Evolutionary conservation across 2,113 vertebrate species (phyloP).

Genomic region (Actenoides hombroni): DNA sequence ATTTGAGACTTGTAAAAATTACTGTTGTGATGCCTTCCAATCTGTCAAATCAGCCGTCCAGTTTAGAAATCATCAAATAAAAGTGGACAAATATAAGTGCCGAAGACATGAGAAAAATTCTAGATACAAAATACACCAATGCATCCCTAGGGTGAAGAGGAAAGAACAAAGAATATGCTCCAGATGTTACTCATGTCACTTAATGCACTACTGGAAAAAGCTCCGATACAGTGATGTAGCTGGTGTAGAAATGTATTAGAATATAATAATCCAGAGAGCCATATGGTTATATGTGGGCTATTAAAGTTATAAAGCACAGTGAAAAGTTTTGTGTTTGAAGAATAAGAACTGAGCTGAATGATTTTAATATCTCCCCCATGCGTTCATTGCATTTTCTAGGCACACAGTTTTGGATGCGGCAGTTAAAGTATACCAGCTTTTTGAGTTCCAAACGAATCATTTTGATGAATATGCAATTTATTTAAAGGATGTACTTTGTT

Average conservation of each 20-base stretch:
- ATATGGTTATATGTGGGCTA: background rate
- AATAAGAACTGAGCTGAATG: background rate
- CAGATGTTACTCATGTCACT: background rate
- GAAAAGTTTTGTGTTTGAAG: background rate
- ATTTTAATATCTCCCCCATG: background rate
- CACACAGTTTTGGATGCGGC: background rate
- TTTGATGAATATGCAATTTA: background rate
- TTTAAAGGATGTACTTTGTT: background rate
- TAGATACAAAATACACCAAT: background rate
- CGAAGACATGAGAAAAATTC: background rate
- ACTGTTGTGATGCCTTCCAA: background rate
- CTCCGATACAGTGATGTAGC: background rate
- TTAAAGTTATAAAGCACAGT: background rate
- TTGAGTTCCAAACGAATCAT: background rate
- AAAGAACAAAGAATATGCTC: background rate
- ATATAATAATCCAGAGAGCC: slow-evolving; percentile 14
- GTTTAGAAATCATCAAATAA: background rate
- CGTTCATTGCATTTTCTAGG: background rate
- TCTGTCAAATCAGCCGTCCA: background rate
- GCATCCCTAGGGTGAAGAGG: background rate
- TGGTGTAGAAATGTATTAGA: background rate
- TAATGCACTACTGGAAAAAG: background rate
- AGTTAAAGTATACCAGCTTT: background rate
- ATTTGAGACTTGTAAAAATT: background rate
- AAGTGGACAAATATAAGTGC: background rate